phyloP scores from a whole-genome alignment of 2,888 invertebrate species.

The Pardosa pseudoannulata region DNA sequence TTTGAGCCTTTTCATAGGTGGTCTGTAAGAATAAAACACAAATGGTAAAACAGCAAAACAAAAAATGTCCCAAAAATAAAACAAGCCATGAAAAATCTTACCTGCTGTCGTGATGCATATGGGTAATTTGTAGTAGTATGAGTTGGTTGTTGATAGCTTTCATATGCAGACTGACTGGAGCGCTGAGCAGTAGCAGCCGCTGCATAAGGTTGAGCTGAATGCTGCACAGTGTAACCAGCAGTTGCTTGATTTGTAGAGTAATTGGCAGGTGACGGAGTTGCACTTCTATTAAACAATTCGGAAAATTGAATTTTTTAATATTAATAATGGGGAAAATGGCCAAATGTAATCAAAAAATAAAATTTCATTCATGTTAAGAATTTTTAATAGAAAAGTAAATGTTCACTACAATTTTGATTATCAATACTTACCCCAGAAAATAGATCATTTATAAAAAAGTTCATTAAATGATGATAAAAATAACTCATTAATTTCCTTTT shows the following conservation, averaged over 20 bases:
- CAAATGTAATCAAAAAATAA: too few relatives aligned
- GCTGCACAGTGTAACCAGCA: conserved; percentile 72
- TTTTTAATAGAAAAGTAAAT: too few relatives aligned
- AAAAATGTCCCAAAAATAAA: neutral
- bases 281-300: conserved; percentile 46
- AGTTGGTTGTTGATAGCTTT: conserved; percentile 76
- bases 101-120: conserved; percentile 77
- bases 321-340: too few relatives aligned
- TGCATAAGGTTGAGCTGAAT: conserved; percentile 75
- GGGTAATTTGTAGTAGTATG: conserved; percentile 77
- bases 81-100: conserved; percentile 73
- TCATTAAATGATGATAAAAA: too few relatives aligned
- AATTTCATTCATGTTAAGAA: too few relatives aligned
- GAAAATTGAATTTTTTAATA: too few relatives aligned
- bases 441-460: too few relatives aligned
- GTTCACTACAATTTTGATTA: too few relatives aligned
- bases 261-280: conserved; percentile 73
- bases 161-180: conserved; percentile 78
- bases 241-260: conserved; percentile 67
- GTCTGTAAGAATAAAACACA: conserved; percentile 30
- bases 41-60: neutral
- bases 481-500: too few relatives aligned
- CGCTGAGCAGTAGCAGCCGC: conserved; percentile 79
- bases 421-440: too few relatives aligned
- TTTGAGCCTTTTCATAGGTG: conserved; percentile 87